Evolutionary conservation across 1,140 invertebrate species (phyloP).

Genomic region (Acromyrmex charruanus): DNA sequence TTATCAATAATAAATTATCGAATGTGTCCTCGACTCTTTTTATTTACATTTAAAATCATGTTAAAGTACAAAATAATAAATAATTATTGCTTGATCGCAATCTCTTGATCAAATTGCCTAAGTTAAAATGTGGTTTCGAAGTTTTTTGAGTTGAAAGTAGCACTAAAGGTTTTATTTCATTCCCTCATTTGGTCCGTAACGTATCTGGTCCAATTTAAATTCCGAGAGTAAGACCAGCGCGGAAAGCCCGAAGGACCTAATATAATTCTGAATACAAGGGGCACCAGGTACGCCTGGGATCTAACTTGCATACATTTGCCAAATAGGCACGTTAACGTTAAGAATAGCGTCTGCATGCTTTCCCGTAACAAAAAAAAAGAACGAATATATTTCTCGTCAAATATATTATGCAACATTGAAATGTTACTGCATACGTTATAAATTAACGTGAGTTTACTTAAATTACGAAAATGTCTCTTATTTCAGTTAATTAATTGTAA

Average conservation of each 20-base stretch:
- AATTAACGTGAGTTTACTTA: conserved; percentile 1
- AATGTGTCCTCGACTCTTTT: neutral
- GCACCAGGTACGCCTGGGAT: conserved; percentile 68
- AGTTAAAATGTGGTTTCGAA: conserved; percentile 4
- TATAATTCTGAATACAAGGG: conserved; percentile 79
- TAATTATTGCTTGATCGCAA: neutral
- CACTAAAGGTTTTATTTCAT: conserved; percentile 70
- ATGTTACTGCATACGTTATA: neutral
- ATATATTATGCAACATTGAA: conserved; percentile 32
- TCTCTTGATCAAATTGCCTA: neutral
- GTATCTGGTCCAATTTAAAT: conserved; percentile 80
- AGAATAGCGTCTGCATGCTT: conserved; percentile 72
- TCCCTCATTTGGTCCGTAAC: conserved; percentile 75
- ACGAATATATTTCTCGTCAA: conserved; percentile 36
- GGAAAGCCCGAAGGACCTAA: conserved; percentile 76
- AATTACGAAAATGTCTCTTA: conserved; percentile 5
- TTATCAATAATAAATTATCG: neutral
- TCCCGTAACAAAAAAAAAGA: conserved; percentile 49
- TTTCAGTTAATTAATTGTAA: conserved; percentile 20
- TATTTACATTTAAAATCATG: neutral
- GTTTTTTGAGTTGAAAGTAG: conserved; percentile 24
- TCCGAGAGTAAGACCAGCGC: conserved; percentile 71
- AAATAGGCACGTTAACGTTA: conserved; percentile 78
- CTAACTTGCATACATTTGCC: conserved; percentile 77
- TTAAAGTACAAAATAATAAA: neutral